Base-by-base conservation (phyloP, 2,113 vertebrate genomes). In the Grammomys dolichurus region DNA sequence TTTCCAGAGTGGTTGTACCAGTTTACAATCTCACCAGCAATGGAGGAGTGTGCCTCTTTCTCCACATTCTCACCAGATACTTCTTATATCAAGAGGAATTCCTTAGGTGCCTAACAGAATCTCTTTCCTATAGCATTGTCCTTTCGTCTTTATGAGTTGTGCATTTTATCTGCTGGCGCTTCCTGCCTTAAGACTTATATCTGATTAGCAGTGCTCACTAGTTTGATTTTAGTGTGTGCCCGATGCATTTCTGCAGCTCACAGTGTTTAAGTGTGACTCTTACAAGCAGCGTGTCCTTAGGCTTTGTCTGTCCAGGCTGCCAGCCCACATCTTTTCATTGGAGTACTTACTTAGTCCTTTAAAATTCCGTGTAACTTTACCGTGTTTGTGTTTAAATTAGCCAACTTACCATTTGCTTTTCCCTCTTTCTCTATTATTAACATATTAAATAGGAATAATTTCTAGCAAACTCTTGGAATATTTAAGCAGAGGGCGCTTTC, bases 381-480 rank as follows among this genome's bases (percentile, higher is more conserved):
- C 93, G 78, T 58, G 51, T 77, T 87, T 96, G 65, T 84, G 12
- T 90, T 87, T 94, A 87, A 94, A 75, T 73, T 20, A 93, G 43
- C 22, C 28, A 80, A 63, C 31, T 94, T 80, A 60, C n/a, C 75
- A 6, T 89, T 75, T 85, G 9, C 36, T 85, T 90, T 48, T 4
- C 16, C 43, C 7, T 14, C 19, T 75, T 8, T 43, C 91, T 91
- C 28, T 93, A 4, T 84, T 86, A 90, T 87, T 87, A 94, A 60
- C 36, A 46, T 67, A 84, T 26, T 87, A 40, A 78, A 40, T 26
- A 92, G 77, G 67, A 78, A 22, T 60, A 0, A 78, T 96, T 87
- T 67, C 33, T 13, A 94, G 5, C 54, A 87, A 67, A 40, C 40
- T 40, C 58, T 36, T 81, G 76, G 65, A 70, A 60, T n/a, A 46